Conservation (phyloP, 2,888 invertebrate species). For the Stenolophus ochropezus region DNA sequence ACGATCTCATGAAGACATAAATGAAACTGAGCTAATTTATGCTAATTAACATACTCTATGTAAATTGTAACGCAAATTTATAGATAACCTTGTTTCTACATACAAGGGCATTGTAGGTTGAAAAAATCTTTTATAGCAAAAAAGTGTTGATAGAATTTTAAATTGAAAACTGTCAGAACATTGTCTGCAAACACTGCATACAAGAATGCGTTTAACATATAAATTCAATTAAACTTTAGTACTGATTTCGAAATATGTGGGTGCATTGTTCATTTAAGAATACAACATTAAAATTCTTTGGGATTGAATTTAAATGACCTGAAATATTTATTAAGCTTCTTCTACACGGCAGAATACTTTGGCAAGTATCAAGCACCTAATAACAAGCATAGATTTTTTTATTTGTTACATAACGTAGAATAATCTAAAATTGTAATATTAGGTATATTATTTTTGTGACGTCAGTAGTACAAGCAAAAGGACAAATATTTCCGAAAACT, state of each 20-base stretch:
- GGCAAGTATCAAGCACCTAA: too few relatives aligned
- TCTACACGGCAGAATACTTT: neutral
- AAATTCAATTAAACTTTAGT: neutral
- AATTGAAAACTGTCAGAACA: neutral
- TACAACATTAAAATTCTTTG: neutral
- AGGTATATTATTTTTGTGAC: too few relatives aligned
- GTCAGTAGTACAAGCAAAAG: too few relatives aligned
- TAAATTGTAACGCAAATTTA: constrained; percentile 31
- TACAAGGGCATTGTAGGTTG: constrained; percentile 15
- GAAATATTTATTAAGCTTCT: neutral
- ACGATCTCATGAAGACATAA: constrained; percentile 32
- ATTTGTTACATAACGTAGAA: too few relatives aligned
- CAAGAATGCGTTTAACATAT: neutral
- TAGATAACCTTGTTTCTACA: constrained; percentile 31
- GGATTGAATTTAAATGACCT: neutral
- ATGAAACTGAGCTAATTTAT: constrained; percentile 25
- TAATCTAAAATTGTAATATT: too few relatives aligned
- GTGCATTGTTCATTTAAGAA: constrained; percentile 5
- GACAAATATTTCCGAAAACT: too few relatives aligned
- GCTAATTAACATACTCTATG: constrained; percentile 15
- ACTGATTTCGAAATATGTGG: neutral
- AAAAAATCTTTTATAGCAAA: neutral
- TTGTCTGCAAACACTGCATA: constrained; percentile 1
- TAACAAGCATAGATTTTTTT: too few relatives aligned
- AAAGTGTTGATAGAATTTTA: constrained; percentile 5